A percentile compares a stretch with the other conserved stretches of the same genome.
These are phyloP conservation scores for Listronotus oregonensis DNA, from an alignment of 1,140 invertebrate genomes.

Conservation along the genomic window DNA sequence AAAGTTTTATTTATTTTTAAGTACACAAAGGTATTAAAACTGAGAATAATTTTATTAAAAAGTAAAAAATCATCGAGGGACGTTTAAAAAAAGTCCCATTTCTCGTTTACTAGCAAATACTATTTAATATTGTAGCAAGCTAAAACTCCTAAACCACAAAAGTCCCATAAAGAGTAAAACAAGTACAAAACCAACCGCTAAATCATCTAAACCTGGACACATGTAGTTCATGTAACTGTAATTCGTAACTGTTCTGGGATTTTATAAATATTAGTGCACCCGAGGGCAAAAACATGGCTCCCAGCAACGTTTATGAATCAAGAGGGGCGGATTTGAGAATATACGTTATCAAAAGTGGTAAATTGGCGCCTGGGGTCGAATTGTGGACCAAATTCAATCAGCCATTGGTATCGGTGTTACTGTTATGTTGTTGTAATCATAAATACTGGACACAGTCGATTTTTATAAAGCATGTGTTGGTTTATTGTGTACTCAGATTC, in stretches of 20 bases:
- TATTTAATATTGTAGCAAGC: too few species aligned
- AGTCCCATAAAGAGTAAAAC: background rate
- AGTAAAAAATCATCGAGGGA: too few species aligned
- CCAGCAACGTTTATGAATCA: conserved; percentile 19
- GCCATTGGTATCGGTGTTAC: conserved; percentile 5
- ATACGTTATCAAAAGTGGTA: conserved; percentile 21
- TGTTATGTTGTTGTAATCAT: too few species aligned
- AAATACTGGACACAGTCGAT: too few species aligned
- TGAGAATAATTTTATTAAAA: too few species aligned
- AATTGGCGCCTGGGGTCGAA: conserved; percentile 19
- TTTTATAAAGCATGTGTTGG: too few species aligned
- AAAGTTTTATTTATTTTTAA: too few species aligned
- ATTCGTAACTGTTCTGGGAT: conserved; percentile 17
- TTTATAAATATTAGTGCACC: conserved; percentile 18
- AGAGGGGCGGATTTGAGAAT: conserved; percentile 22
- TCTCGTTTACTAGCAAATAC: too few species aligned
- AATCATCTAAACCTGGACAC: background rate
- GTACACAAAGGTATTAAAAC: too few species aligned
- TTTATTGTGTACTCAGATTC: too few species aligned
- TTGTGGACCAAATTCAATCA: conserved; percentile 20
- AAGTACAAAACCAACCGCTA: background rate
- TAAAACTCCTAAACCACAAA: too few species aligned
- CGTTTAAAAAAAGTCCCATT: too few species aligned
- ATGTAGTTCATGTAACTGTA: conserved; percentile 5
- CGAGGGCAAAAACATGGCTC: conserved; percentile 16